Evolutionary conservation across 2,797 vertebrate genomes (phyloP).

Genomic region (Xenentodon cancila): DNA sequence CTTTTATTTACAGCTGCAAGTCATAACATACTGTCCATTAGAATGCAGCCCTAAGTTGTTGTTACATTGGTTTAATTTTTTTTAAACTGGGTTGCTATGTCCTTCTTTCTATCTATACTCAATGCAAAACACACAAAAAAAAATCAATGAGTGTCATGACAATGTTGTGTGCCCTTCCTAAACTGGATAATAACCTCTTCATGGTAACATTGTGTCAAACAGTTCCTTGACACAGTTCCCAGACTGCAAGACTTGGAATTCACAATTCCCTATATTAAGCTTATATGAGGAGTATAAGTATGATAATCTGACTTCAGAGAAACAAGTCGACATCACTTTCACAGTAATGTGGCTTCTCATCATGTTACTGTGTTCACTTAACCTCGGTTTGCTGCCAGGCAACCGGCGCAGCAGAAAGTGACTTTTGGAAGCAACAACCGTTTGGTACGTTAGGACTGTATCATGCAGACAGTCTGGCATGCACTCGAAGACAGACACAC

Average conservation of each 20-base stretch:
- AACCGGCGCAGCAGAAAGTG: constrained; percentile 52
- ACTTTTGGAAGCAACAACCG: constrained; percentile 56
- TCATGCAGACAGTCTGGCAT: constrained; percentile 52
- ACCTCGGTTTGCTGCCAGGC: constrained; percentile 51
- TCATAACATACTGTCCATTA: too few species aligned
- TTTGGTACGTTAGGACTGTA: background rate
- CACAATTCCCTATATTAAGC: constrained; percentile 36
- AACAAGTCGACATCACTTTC: constrained; percentile 39
- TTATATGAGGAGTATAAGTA: constrained; percentile 38
- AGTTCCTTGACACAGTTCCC: constrained; percentile 1
- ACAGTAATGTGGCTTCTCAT: constrained; percentile 34
- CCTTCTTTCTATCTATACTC: too few species aligned
- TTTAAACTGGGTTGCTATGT: too few species aligned
- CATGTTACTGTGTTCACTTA: constrained; percentile 48
- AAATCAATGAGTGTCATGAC: too few species aligned
- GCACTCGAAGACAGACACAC: background rate
- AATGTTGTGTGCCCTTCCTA: too few species aligned
- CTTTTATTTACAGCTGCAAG: too few species aligned
- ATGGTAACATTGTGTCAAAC: too few species aligned
- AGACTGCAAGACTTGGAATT: constrained; percentile 30
- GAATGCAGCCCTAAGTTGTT: too few species aligned
- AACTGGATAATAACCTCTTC: too few species aligned
- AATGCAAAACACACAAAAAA: too few species aligned
- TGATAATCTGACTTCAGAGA: constrained; percentile 40
- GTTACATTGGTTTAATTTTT: too few species aligned